Evolutionary conservation across 2,888 invertebrate species (phyloP), one percentile per base, ranked within the genome.

Genomic region (Pristionchus mayeri): DNA sequence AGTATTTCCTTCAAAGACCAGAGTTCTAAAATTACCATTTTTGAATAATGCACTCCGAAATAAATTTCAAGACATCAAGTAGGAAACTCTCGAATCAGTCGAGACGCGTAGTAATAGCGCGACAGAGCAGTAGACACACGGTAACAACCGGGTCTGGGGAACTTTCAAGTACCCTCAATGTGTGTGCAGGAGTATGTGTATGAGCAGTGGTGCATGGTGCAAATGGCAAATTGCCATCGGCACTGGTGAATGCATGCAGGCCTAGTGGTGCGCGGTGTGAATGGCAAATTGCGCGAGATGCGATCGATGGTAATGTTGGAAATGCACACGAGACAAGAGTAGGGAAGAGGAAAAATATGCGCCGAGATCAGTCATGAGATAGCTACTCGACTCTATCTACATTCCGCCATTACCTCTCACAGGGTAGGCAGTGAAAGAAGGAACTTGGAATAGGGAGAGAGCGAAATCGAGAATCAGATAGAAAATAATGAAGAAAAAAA

Each of bases 101-200:
- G 30, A 54, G 54, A 79, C 9, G 57, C 21, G n/a, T 52, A 79
- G 79, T 21, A 4, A 30, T 21, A 54, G 54, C 37, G 40, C 57
- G n/a, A 30, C 3, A 6, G 52, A 52, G 79, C 16, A n/a, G 27
- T 1, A 54, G 79, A 79, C 34, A 52, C 30, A 4, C 16, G 60
- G 50, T 44, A 76, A 76, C 34, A 63, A 63, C 63, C 63, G 63
- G 63, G 63, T 63, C 71, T 40, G 71, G 30, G 75, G 37, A 67
- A n/a, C 71, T 40, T 71, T 71, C 71, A 44, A 71, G 71, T 71
- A 37, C n/a, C n/a, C 67, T 44, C 44, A 27, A 16, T 48, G 48
- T 24, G 34, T 75, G 48, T 48, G 44, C 27, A n/a, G 44, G 50
- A 27, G 50, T n/a, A 34, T 75, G 40, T 18, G 18, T 37, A 27